Evolutionary conservation across 1,140 invertebrate species (phyloP), one percentile per base, ranked within the genome.

Genomic region (Drosophila teissieri): DNA sequence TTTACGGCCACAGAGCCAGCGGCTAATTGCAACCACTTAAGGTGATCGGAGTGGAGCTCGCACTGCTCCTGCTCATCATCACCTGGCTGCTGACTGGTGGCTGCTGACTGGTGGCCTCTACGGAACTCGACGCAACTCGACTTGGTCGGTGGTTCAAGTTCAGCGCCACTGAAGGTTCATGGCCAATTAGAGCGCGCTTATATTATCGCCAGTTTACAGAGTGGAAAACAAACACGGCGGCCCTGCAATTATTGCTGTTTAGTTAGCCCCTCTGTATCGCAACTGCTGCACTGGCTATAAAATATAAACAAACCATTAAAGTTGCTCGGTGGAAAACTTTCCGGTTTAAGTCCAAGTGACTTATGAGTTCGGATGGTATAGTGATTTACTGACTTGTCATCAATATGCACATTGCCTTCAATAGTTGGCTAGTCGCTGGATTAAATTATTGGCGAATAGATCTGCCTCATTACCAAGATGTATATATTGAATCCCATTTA

Each of bases 141-240:
- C 73, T 69, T 55, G 40, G 84, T 89, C 58, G 44, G 84, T 89
- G 44, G 84, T 89, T 89, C 84, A 89, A 89, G 84, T 89, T 89
- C 84, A 89, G 57, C 65, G 42, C 45, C 42, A 64, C 56, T 37
- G 48, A 44, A 60, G 80, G 84, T 89, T 89, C 84, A 89, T 55
- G 84, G 84, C 77, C 84, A 89, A 89, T 89, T 89, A 80, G 73
- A 73, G 76, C 48, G 53, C 74, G 52, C 69, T 79, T 79, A 52
- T 63, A 69, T 80, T 84, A 84, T 78, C 63, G 62, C 58, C 61
- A 53, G 61, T 60, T 61, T 48, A 72, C 61, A 3, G 58, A 57
- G 64, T 70, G 39, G 65, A 55, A 82, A 52, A 45, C 48, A 75
- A 79, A 79, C 53, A 72, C 10, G 51, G 24, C 40, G 70, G 57